Evolutionary conservation across 2,888 invertebrate genomes (phyloP).

Genomic region (Drosophila affinis): DNA sequence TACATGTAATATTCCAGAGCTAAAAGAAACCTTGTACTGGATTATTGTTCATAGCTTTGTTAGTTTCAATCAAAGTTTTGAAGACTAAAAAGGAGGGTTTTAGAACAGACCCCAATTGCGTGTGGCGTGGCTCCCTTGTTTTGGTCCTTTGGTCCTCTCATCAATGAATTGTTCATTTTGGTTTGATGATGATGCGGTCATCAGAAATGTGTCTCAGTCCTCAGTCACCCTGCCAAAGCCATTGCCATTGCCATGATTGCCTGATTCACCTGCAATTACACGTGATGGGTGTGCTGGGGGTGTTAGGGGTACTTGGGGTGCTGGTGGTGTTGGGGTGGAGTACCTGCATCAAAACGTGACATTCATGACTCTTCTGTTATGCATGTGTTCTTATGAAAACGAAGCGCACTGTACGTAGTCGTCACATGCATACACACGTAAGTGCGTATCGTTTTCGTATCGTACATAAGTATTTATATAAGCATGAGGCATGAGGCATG

Average conservation of each 20-base stretch:
- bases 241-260: background rate
- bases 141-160: no score
- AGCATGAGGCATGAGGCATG: background rate
- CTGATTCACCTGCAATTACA: background rate
- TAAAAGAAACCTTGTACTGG: no score
- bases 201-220: background rate
- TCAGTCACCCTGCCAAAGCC: background rate
- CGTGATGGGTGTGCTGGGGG: background rate
- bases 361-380: background rate
- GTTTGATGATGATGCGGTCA: background rate
- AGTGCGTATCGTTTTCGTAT: conserved; percentile 26
- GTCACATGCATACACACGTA: background rate
- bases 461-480: conserved; percentile 15
- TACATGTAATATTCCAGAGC: no score
- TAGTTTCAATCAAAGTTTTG: no score
- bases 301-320: no score
- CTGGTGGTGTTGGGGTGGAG: background rate
- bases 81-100: no score
- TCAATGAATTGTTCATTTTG: background rate
- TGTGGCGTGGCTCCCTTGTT: no score
- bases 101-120: no score
- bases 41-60: no score
- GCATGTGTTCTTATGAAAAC: background rate
- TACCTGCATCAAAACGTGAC: background rate
- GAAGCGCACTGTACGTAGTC: background rate